Conservation (phyloP, 2,797 vertebrate species). For the Garrulus glandarius region DNA sequence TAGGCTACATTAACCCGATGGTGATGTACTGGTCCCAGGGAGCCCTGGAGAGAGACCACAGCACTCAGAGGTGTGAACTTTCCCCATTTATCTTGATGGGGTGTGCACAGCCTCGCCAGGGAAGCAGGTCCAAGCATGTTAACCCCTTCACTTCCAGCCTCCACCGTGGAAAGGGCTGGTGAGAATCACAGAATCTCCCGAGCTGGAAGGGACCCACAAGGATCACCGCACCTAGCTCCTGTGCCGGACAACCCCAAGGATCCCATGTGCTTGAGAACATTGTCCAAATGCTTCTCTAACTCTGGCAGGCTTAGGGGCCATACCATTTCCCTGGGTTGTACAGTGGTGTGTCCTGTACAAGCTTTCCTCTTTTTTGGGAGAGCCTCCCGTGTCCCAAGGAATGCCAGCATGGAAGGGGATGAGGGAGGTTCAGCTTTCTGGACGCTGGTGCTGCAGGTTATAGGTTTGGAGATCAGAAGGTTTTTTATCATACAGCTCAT, state of each 20-base stretch:
- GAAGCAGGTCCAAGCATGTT: neutral
- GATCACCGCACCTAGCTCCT: neutral
- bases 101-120: neutral
- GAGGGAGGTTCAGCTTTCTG: neutral
- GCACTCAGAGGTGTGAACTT: neutral
- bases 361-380: neutral
- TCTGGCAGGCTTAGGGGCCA: neutral
- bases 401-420: neutral
- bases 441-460: neutral
- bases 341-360: accelerated
- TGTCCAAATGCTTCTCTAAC: neutral
- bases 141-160: neutral
- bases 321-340: too few relatives aligned
- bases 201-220: neutral
- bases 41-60: neutral
- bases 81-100: neutral
- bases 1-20: conserved; percentile 21
- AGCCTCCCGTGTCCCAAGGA: neutral
- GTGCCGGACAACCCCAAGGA: neutral
- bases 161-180: neutral
- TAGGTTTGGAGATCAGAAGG: neutral
- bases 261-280: neutral
- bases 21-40: neutral
- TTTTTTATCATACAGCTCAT: neutral
- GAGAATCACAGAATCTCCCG: neutral